Evolutionary conservation across 2,113 vertebrate species (phyloP), one percentile per base, ranked within the genome.

Genomic region (Ptilonorhynchus violaceus): DNA sequence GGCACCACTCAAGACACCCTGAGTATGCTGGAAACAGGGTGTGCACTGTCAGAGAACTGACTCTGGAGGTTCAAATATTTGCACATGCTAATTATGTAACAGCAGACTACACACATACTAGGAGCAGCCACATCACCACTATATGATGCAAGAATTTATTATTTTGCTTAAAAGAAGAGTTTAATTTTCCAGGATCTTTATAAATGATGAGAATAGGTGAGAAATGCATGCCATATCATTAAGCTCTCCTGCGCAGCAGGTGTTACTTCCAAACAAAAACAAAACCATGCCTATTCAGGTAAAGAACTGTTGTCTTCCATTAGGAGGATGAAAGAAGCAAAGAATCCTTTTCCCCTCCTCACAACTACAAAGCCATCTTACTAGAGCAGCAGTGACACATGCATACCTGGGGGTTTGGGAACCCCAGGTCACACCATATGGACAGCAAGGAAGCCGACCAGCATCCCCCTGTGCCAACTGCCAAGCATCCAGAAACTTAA

Each of bases 1-100:
- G 31, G n/a, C 18, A 39, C 7, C n/a, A 39, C 28, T 55, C 33
- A 30, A 72, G 52, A 80, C 22, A 64, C 8, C 3, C 27, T 20
- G 15, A 72, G 5, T 5, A 31, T 6, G 39, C 7, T 35, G 13
- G 20, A 27, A 64, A 74, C 0, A 1, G 4, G 15, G 10, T 5
- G 9, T 56, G 55, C 27, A 13, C 24, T 0, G 0, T 11, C 50
- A 74, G 60, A 69, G 56, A 87, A 81, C 33, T 63, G 27, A 50
- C 31, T 60, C 15, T 30, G n/a, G 37, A 87, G 19, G 37, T 66
- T 77, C 35, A 55, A 27, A 16, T 22, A 7, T 74, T n/a, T 80
- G 24, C 21, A 63, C 4, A 0, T 30, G 20, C 24, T 74, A 42
- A 66, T 67, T 39, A 44, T 5, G 6, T 41, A 70, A 81, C 39